Evolutionary conservation across 2,797 vertebrate genomes (phyloP).

Genomic region (Poeciliopsis gracilis): DNA sequence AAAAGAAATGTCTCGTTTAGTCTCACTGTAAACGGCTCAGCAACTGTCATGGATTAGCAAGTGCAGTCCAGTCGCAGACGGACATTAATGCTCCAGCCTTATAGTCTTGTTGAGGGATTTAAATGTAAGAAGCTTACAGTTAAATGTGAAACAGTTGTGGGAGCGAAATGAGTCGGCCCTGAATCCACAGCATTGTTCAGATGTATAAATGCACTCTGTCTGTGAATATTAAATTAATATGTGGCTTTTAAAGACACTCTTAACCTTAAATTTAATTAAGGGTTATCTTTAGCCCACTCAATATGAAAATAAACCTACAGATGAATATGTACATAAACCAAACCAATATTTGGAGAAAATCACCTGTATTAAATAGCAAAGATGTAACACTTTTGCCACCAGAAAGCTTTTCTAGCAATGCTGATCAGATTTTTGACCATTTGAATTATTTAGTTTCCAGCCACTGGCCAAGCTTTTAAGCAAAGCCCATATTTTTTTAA

Average conservation of each 20-base stretch:
- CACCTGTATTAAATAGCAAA: not conserved
- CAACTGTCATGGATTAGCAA: constrained; percentile 29
- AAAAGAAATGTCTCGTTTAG: constrained; percentile 44
- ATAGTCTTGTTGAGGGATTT: constrained; percentile 38
- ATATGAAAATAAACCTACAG: not conserved
- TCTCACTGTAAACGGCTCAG: constrained; percentile 11
- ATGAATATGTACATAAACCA: not conserved
- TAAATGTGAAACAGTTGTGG: not conserved
- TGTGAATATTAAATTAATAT: not conserved
- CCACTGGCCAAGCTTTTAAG: not conserved
- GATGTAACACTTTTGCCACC: not conserved
- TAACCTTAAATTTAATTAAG: not conserved
- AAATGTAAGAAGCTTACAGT: constrained; percentile 56
- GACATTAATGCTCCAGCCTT: constrained; percentile 12
- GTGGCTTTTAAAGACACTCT: not conserved
- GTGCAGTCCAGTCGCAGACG: constrained; percentile 21
- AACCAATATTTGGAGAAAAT: not conserved
- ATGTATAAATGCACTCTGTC: not conserved
- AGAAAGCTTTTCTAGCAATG: not conserved
- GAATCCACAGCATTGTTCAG: not conserved
- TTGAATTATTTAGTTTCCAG: not conserved
- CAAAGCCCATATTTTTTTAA: not conserved
- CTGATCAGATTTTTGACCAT: not conserved
- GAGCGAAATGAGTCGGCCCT: not conserved
- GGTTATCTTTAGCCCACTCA: not conserved